phyloP scores from a whole-genome alignment of 2,888 invertebrate species.

The Lycocerus yunnanus region DNA sequence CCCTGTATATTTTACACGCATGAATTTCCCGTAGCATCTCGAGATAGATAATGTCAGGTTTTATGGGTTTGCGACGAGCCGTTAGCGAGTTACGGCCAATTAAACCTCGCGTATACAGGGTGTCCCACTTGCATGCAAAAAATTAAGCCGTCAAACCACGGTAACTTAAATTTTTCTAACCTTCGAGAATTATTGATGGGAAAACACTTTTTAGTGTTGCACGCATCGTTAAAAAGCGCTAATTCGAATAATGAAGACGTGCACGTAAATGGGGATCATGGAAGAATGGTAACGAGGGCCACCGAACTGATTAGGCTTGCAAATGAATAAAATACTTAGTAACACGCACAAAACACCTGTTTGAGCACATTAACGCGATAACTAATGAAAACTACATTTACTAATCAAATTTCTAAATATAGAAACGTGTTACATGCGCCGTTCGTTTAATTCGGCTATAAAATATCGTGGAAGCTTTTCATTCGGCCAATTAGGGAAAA shows the following conservation, averaged over 20 bases:
- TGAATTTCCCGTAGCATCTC: not conserved
- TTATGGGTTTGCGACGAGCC: not conserved
- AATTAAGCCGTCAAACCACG: not conserved
- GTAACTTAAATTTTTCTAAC: not conserved
- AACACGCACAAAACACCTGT: slow-evolving; percentile 8
- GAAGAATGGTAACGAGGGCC: not conserved
- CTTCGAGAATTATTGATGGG: not conserved
- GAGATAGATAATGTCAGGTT: not conserved
- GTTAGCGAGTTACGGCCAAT: not conserved
- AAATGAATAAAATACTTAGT: slow-evolving; percentile 1
- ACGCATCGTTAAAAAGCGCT: not conserved
- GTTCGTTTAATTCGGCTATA: not conserved
- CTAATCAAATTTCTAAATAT: slow-evolving; percentile 14
- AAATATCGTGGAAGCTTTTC: not conserved
- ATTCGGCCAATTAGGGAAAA: not conserved
- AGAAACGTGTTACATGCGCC: not conserved
- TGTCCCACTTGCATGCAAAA: not conserved
- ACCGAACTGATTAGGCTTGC: not conserved
- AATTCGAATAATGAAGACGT: not conserved
- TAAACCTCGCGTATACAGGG: not conserved
- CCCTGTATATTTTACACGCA: not conserved
- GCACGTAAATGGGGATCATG: not conserved
- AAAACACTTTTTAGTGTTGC: not conserved
- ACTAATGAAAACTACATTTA: slow-evolving; percentile 11
- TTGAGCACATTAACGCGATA: slow-evolving; percentile 3